phyloP scores from a whole-genome alignment of 2,113 vertebrate species.

The Lepidothrix coronata region DNA sequence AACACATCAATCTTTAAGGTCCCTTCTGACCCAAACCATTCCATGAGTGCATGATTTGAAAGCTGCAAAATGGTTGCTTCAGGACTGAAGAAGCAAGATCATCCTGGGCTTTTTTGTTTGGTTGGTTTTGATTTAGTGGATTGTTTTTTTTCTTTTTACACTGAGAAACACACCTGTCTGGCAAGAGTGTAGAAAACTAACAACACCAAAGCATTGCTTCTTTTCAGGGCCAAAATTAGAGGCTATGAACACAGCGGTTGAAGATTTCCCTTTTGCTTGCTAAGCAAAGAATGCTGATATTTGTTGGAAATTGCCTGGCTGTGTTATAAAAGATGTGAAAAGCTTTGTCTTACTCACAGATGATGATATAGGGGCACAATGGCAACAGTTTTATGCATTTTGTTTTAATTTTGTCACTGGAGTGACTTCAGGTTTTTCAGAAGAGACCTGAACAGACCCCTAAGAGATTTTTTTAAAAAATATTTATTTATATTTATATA shows the following conservation, averaged over 20 bases:
- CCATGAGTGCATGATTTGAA: not conserved
- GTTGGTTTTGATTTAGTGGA: too few relatives aligned
- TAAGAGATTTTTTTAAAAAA: not conserved
- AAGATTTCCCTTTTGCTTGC: not conserved
- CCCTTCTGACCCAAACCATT: not conserved
- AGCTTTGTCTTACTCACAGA: not conserved
- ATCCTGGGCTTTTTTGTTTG: not conserved
- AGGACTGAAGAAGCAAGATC: not conserved
- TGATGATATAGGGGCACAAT: not conserved
- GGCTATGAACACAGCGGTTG: not conserved
- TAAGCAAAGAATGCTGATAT: not conserved
- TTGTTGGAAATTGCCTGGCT: not conserved
- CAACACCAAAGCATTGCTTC: not conserved
- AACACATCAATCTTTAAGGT: not conserved
- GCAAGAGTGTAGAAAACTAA: not conserved
- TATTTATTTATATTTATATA: too few relatives aligned
- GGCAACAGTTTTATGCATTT: not conserved
- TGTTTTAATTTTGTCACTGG: not conserved
- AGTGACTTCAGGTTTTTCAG: not conserved
- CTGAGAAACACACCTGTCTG: not conserved
- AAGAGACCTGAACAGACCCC: not conserved
- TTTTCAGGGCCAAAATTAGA: not conserved
- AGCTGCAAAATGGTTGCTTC: not conserved
- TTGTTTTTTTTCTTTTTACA: not conserved
- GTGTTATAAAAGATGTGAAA: not conserved